These are phyloP conservation scores for Harpegnathos saltator DNA, from an alignment of 1,140 invertebrate species.

Conservation along the genomic window DNA sequence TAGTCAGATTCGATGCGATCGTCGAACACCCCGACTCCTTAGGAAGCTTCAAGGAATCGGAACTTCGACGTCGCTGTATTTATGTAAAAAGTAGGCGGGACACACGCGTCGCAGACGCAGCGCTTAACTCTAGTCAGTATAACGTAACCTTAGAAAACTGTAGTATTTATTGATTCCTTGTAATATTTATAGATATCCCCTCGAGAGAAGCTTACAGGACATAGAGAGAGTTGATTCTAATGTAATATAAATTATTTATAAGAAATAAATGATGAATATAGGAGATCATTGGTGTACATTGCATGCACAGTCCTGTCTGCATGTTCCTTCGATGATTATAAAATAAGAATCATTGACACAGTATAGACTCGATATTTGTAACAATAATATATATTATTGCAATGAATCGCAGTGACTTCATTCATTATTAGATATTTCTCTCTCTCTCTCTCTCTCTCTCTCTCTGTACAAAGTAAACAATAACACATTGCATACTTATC, in stretches of 20 bases:
- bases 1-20: neutral
- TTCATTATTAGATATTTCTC: neutral
- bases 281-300: slow-evolving; percentile 21
- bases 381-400: slow-evolving; percentile 17
- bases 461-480: slow-evolving; percentile 2
- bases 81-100: slow-evolving; percentile 75
- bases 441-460: neutral
- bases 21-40: neutral
- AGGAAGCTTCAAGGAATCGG: slow-evolving; percentile 15
- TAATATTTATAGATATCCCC: slow-evolving; percentile 61
- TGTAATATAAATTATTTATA: slow-evolving; percentile 78
- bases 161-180: slow-evolving; percentile 65
- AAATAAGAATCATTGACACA: slow-evolving; percentile 10
- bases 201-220: slow-evolving; percentile 58
- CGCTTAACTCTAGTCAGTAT: slow-evolving; percentile 65
- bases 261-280: slow-evolving; percentile 75
- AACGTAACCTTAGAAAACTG: slow-evolving; percentile 58
- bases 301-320: neutral
- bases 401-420: neutral
- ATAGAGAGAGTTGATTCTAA: slow-evolving; percentile 70
- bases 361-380: slow-evolving; percentile 13
- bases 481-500: neutral
- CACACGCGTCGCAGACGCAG: slow-evolving; percentile 6
- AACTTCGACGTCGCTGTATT: slow-evolving; percentile 67
- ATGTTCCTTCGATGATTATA: neutral